A percentile compares a stretch with the other conserved stretches of the same genome.
These are phyloP conservation scores for Talpa occidentalis DNA, from an alignment of 2,113 vertebrate species.

Conservation along the genomic window DNA sequence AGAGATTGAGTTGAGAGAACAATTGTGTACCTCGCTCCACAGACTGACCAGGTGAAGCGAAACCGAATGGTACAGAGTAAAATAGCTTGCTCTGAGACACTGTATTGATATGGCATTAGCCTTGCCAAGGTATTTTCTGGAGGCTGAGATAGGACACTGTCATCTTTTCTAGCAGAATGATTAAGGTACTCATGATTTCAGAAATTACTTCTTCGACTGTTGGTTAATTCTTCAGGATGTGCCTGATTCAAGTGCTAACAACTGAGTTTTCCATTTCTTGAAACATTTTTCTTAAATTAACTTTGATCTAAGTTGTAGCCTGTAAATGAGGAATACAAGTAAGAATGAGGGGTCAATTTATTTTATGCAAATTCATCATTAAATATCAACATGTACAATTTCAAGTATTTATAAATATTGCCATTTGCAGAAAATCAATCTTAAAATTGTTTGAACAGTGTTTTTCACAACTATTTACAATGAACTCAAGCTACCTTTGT, in stretches of 20 bases:
- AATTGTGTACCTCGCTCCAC: neutral
- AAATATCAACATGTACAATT: conserved; percentile 77
- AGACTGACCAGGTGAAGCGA: neutral
- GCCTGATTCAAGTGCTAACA: conserved; percentile 6
- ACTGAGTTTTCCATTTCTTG: neutral
- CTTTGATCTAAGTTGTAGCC: conserved; percentile 44
- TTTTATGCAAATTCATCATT: conserved; percentile 78
- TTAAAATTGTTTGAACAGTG: conserved; percentile 81
- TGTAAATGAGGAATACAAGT: conserved; percentile 62
- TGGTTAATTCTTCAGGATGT: neutral
- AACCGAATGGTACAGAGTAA: neutral
- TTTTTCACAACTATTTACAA: conserved; percentile 81
- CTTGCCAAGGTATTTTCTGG: neutral
- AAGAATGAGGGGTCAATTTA: conserved; percentile 74
- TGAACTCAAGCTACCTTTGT: conserved; percentile 79
- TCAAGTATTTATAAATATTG: conserved; percentile 85
- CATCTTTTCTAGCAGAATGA: neutral
- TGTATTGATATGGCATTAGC: neutral
- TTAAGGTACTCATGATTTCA: neutral
- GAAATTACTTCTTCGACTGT: conserved; percentile 28
- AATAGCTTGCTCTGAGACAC: neutral
- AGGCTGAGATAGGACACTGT: neutral
- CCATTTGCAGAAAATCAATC: conserved; percentile 81
- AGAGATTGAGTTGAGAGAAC: neutral
- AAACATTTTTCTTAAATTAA: conserved; percentile 17